Percentiles rank a stretch among this genome's conserved stretches.
These are phyloP conservation scores for Drosophila kambysellisi DNA, from an alignment of 2,888 invertebrate species.

Conservation along the genomic window DNA sequence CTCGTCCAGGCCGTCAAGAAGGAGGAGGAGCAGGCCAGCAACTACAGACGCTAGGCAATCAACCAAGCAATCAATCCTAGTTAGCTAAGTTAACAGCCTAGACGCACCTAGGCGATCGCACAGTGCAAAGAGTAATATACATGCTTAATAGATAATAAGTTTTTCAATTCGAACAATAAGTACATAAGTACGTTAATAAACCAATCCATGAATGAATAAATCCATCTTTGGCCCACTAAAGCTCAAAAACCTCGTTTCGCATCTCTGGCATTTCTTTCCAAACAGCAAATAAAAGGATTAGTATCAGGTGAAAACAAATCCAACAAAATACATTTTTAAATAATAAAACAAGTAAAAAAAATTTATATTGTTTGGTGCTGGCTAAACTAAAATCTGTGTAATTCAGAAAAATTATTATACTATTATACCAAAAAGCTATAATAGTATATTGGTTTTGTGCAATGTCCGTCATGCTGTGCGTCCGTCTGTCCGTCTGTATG, in stretches of 20 bases:
- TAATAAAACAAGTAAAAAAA: not conserved
- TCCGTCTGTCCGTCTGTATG: no score
- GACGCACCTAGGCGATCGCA: constrained; percentile 22
- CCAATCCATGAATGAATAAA: constrained; percentile 28
- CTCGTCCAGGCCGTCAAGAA: constrained; percentile 91
- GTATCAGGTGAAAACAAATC: not conserved
- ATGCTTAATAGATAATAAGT: constrained; percentile 84
- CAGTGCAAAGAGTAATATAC: constrained; percentile 45
- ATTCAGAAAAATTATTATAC: no score
- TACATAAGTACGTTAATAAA: constrained; percentile 37
- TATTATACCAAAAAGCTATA: no score
- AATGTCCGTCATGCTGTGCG: no score
- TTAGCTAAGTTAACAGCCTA: constrained; percentile 50
- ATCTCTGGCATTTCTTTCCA: not conserved
- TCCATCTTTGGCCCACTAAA: constrained; percentile 28
- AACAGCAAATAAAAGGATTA: not conserved
- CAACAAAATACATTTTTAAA: not conserved
- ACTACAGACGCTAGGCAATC: constrained; percentile 59
- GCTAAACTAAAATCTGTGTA: not conserved
- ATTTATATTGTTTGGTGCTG: not conserved
- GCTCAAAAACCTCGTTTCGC: not conserved
- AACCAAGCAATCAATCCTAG: constrained; percentile 13
- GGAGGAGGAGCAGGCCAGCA: constrained; percentile 87
- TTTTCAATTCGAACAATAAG: constrained; percentile 66
- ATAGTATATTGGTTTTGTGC: no score